Evolutionary conservation across 2,888 invertebrate species (phyloP), one percentile per base, ranked within the genome.

Genomic region (Phytoseiulus persimilis): DNA sequence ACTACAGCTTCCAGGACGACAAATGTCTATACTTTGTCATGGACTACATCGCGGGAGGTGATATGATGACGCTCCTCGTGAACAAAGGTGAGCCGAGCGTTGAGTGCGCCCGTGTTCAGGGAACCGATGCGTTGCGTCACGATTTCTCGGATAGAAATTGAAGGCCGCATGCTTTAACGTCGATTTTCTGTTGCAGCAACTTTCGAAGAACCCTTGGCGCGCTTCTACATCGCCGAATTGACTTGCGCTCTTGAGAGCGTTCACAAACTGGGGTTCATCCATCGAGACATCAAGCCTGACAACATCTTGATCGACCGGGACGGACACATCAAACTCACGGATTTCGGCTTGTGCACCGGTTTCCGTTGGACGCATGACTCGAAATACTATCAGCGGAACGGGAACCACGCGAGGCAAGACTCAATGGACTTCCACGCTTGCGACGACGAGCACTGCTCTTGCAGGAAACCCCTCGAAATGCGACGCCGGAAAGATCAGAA

Each of bases 321-420:
- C 92, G 99, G 99, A 90, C 99, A 99, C 93, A 99, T 99, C 91
- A 99, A 99, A 93, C 94, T 99, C 91, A 99, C 99, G 0, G 99
- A 99, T 93, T 99, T 99, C 93, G 99, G 99, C 90, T 94, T 99
- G 89, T 99, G 99, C 93, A 99, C 99, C 83, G 99, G 99, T 90
- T 98, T 99, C 93, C 94, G 99, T 92, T 99, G 99, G 99, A 99
- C 99, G 90, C 99, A 99, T 93, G 98, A 99, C 94, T 98, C 98
- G 32, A 98, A 98, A 94, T 98, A 98, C 94, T 99, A 98, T 94
- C 98, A 98, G 93, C 95, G 96, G 93, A 96, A 96, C 94, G 97
- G 97, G 91, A 96, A 96, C 92, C 98, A 98, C 93, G 95, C 95
- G 91, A 95, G 98, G 91, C 97, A 98, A 93, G 98, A 98, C 93